Conservation (phyloP, 2,113 vertebrate species). For the Ceyx margarethae region DNA sequence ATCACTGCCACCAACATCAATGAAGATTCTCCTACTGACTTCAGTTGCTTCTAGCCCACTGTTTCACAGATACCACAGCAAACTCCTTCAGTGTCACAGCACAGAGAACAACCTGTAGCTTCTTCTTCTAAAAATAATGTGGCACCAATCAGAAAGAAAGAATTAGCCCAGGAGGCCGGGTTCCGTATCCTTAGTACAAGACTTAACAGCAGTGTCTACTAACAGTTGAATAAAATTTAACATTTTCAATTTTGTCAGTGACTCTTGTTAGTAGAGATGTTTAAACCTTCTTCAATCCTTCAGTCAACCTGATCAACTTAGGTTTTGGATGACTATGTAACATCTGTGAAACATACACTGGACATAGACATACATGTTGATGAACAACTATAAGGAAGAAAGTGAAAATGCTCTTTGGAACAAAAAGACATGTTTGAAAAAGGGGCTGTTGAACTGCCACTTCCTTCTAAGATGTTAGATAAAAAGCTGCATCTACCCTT, state of each 20-base stretch:
- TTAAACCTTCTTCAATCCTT: background rate
- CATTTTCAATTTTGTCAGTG: background rate
- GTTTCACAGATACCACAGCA: background rate
- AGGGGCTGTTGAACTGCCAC: background rate
- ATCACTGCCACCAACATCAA: background rate
- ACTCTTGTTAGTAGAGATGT: background rate
- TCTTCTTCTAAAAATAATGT: background rate
- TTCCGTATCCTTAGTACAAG: background rate
- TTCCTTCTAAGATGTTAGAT: background rate
- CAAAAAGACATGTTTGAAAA: background rate
- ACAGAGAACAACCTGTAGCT: background rate
- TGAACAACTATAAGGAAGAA: background rate
- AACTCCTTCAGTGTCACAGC: background rate
- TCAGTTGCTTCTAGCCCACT: background rate
- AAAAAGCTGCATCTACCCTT: background rate
- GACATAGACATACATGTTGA: background rate
- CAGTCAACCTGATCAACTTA: background rate
- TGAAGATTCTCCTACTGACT: background rate
- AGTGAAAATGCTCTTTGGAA: background rate
- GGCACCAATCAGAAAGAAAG: background rate
- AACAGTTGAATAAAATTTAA: background rate
- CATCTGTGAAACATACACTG: background rate
- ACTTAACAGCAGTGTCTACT: background rate
- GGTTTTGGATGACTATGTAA: background rate
- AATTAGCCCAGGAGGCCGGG: background rate